These are phyloP conservation scores for Brachionus calyciflorus DNA, from an alignment of 1,140 invertebrate species.

Conservation along the genomic window DNA sequence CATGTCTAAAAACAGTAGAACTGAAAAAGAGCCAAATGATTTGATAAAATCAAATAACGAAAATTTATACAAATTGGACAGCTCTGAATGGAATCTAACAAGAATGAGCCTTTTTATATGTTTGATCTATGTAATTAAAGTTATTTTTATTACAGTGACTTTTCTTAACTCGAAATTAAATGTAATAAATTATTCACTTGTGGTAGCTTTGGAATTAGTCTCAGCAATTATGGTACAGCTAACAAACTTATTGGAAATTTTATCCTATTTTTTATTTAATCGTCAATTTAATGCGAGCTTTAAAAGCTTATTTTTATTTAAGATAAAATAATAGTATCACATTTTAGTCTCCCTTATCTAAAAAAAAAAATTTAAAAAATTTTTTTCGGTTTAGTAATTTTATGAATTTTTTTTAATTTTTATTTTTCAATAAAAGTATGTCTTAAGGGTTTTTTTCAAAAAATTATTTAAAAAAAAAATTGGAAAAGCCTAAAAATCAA, in stretches of 20 bases:
- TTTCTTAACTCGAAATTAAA: slow-evolving; percentile 31
- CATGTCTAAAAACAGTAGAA: too few species aligned
- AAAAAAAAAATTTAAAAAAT: too few species aligned
- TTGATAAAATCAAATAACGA: background rate
- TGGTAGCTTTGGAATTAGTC: background rate
- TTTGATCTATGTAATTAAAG: slow-evolving; percentile 9
- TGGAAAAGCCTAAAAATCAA: too few species aligned
- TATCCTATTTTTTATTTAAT: slow-evolving; percentile 37
- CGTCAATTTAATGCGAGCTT: background rate
- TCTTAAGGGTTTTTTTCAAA: too few species aligned
- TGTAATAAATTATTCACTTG: background rate
- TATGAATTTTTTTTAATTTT: too few species aligned
- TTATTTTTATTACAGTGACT: background rate
- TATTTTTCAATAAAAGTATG: too few species aligned
- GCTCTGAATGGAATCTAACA: slow-evolving; percentile 24
- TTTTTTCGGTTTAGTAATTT: too few species aligned
- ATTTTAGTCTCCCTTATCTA: too few species aligned
- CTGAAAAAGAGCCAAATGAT: too few species aligned
- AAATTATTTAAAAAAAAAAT: too few species aligned
- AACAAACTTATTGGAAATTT: slow-evolving; percentile 7
- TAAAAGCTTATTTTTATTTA: background rate
- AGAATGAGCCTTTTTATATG: slow-evolving; percentile 31
- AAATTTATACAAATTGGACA: slow-evolving; percentile 7
- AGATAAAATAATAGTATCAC: too few species aligned
- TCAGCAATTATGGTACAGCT: background rate